Evolutionary conservation across 2,888 invertebrate genomes (phyloP).

Genomic region (Drosophila mimetica): DNA sequence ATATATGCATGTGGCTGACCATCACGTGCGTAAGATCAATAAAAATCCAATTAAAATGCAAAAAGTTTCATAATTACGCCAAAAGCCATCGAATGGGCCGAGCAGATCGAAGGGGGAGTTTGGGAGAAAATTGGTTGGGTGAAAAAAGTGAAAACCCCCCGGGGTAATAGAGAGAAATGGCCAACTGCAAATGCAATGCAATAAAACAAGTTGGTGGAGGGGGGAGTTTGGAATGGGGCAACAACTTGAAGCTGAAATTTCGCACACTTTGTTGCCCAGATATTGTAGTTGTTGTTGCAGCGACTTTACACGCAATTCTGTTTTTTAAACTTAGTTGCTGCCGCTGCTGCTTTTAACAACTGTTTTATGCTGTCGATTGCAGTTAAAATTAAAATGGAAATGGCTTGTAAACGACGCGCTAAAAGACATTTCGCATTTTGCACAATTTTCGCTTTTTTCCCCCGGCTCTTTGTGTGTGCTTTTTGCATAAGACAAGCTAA

Average conservation of each 20-base stretch:
- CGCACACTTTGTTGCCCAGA: conserved; percentile 52
- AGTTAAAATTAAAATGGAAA: conserved; percentile 69
- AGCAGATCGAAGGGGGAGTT: not conserved
- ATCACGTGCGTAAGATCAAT: conserved; percentile 77
- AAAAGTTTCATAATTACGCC: conserved; percentile 74
- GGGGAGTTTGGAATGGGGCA: conserved; percentile 3
- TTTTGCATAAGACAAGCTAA: conserved; percentile 43
- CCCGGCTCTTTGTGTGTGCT: not conserved
- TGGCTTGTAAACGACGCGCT: conserved; percentile 71
- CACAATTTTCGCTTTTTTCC: conserved; percentile 41
- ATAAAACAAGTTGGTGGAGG: conserved; percentile 50
- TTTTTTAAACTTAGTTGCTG: conserved; percentile 48
- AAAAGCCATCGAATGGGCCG: conserved; percentile 28
- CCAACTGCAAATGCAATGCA: conserved; percentile 57
- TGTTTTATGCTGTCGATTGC: conserved; percentile 70
- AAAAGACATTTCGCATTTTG: conserved; percentile 61
- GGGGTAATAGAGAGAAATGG: conserved; percentile 59
- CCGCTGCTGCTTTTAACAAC: conserved; percentile 51
- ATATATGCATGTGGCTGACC: conserved; percentile 20
- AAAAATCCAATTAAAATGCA: conserved; percentile 76
- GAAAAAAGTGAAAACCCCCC: conserved; percentile 59
- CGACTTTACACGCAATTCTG: conserved; percentile 67
- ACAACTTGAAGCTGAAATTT: conserved; percentile 48
- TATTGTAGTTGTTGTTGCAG: conserved; percentile 25
- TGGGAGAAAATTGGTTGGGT: not conserved